Base-by-base conservation (phyloP, 2,888 invertebrate species). In the Cryptus armator region DNA sequence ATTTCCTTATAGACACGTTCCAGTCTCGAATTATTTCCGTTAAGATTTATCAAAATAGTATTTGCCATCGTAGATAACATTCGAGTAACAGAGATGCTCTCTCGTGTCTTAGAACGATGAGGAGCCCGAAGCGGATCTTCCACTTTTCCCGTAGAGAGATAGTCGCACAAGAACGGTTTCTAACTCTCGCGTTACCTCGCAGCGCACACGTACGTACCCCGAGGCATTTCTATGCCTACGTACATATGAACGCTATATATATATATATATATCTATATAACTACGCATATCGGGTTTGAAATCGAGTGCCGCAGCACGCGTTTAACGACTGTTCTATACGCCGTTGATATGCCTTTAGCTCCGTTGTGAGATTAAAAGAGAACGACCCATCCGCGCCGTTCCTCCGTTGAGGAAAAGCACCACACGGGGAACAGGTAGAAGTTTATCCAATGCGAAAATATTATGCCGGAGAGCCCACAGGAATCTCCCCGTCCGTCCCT, bases 371-470 rank as follows among this genome's bases (percentile, higher is more conserved):
- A 32, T 14, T 32, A 59, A 32, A 32, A 62, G 14, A 3, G 59
- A 62, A 6, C 59, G 59, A 62, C 24, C 24, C 24, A 29, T 29
- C 4, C 29, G 12, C 59, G 59, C 59, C n/a, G 48, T 48, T 37
- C 37, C 37, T 37, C 37, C 37, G 37, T 37, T 37, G 48, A 14
- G 48, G 48, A 51, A 70, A 70, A 70, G 9, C 51, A 51, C 7
- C 48, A 48, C 48, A 48, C 37, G 6, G 37, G 9, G 37, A 37
- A 9, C 37, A 37, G 37, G 37, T 37, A 37, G 37, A 37, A 37
- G 53, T 53, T 82, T 59, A 77, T 59, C 56, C 14, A 29, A 59
- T 32, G 71, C 56, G 43, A 74, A 78, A 83, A 72, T 66, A 71
- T 71, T 46, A 12, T 19, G 62, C 59, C 59, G 59, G 32, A 12